Conservation (phyloP, 37 sponge, comb jelly and placozoan species). For the Eunapius fragilis region DNA sequence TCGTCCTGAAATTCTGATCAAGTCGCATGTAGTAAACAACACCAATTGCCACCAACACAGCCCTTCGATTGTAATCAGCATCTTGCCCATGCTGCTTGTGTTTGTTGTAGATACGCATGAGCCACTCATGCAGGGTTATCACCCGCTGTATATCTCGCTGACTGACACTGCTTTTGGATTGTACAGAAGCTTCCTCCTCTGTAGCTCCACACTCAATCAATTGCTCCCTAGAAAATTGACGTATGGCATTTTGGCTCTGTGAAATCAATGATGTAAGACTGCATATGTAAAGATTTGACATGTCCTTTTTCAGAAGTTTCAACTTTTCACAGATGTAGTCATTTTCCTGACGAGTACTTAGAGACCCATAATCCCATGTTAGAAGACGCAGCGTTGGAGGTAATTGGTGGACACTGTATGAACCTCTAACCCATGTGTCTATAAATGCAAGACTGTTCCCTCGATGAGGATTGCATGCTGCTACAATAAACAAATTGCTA, state of each 20-base stretch:
- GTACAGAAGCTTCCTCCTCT: slow-evolving; percentile 20
- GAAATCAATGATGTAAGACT: slow-evolving; percentile 49
- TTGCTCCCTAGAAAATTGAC: slow-evolving; percentile 61
- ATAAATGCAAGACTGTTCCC: slow-evolving; percentile 54
- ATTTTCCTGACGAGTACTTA: slow-evolving; percentile 61
- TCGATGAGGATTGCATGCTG: slow-evolving; percentile 85
- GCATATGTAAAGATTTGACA: neutral
- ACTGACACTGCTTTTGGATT: slow-evolving; percentile 75
- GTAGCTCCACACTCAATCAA: neutral
- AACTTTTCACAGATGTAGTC: slow-evolving; percentile 65
- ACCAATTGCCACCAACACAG: slow-evolving; percentile 80
- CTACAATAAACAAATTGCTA: slow-evolving; percentile 70
- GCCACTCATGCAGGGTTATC: slow-evolving; percentile 75
- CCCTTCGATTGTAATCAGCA: too few species aligned
- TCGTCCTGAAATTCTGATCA: slow-evolving; percentile 42
- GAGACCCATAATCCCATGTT: slow-evolving; percentile 79
- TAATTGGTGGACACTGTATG: slow-evolving; percentile 69
- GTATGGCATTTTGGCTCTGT: slow-evolving; percentile 56
- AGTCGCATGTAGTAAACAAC: slow-evolving; percentile 88
- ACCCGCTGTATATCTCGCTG: slow-evolving; percentile 87
- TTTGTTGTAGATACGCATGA: slow-evolving; percentile 34
- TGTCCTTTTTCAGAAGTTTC: slow-evolving; percentile 24
- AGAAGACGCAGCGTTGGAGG: slow-evolving; percentile 67
- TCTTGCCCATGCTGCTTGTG: slow-evolving; percentile 1
- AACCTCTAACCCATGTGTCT: slow-evolving; percentile 61